Base-by-base conservation (phyloP, 2,888 invertebrate genomes). In the Caenorhabditis sulstoni region DNA sequence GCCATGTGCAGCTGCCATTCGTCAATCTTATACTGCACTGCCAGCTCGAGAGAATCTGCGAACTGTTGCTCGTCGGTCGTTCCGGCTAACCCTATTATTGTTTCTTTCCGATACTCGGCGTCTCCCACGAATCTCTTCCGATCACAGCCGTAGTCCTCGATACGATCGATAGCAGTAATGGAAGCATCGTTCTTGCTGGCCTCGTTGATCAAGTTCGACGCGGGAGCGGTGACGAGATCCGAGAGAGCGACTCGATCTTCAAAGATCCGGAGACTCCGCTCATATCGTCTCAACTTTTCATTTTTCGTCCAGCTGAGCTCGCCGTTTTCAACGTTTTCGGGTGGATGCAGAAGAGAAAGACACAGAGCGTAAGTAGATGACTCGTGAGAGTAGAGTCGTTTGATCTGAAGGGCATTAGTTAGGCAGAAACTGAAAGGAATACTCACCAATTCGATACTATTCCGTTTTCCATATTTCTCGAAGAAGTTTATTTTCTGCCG, bases 101-200 rank as follows among this genome's bases (percentile, higher is more conserved):
- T 81, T 12, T 84, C 86, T 44, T 81, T 64, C 44, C 86, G 70
- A 57, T 86, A 86, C 29, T 78, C 74, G 0, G 71, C 57, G 44
- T 86, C 86, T n/a, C 76, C 82, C 5, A 86, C 67, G 67, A 86
- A 86, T 55, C 86, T 67, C 35, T 71, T 83, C 16, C 81, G 81
- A 55, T 84, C 79, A 23, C 83, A 85, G 11, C 83, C 75, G 50
- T 82, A 79, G 50, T 77, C 78, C 53, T 78, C 82, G 45, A 82
- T 62, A 29, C 82, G 37, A 59, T 82, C 82, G 9, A 82, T 67
- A 0, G 82, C 82, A 0, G 82, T 80, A n/a, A 77, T 70, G 1
- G 74, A 65, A 2, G 52, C 37, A 44, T 82, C 80, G 20, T 45
- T 66, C 23, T 58, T 53, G 37, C 64, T 68, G 0, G 74, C 79